phyloP scores from a whole-genome alignment of 2,888 invertebrate species.

The Chrysomela aeneicollis region DNA sequence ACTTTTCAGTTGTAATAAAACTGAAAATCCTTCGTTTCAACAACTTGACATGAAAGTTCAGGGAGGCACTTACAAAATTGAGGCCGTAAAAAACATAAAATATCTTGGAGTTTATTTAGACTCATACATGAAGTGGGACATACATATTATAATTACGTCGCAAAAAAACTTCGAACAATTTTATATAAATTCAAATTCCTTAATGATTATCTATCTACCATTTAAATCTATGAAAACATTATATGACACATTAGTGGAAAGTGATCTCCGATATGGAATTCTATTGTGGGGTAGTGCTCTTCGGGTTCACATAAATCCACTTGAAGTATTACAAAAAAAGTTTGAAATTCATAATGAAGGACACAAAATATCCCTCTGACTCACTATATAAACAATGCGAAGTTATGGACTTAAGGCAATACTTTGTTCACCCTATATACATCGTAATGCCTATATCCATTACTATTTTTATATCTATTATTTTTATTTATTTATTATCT shows the following conservation, averaged over 20 bases:
- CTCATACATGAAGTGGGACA: no score
- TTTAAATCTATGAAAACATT: background rate
- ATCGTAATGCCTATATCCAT: no score
- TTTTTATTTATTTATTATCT: no score
- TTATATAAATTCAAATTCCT: background rate
- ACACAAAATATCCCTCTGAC: background rate
- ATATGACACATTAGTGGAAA: no score
- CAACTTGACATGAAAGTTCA: conserved; percentile 1
- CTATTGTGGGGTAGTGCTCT: background rate
- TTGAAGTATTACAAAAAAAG: no score
- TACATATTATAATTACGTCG: conserved; percentile 6
- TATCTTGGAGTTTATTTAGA: no score
- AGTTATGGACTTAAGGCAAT: no score
- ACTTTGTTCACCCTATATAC: no score
- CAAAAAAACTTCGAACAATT: background rate
- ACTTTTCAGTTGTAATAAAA: background rate
- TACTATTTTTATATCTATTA: no score
- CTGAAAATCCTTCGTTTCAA: background rate
- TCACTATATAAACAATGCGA: no score
- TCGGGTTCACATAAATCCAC: background rate
- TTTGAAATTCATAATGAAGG: no score
- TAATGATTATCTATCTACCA: background rate
- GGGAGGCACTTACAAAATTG: background rate
- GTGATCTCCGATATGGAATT: conserved; percentile 5
- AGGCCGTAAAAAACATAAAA: background rate